Percentiles rank a stretch among this genome's conserved stretches.
These are phyloP conservation scores for Corticium candelabrum DNA, from an alignment of 37 sponge, comb jelly and placozoan species.

Conservation along the genomic window DNA sequence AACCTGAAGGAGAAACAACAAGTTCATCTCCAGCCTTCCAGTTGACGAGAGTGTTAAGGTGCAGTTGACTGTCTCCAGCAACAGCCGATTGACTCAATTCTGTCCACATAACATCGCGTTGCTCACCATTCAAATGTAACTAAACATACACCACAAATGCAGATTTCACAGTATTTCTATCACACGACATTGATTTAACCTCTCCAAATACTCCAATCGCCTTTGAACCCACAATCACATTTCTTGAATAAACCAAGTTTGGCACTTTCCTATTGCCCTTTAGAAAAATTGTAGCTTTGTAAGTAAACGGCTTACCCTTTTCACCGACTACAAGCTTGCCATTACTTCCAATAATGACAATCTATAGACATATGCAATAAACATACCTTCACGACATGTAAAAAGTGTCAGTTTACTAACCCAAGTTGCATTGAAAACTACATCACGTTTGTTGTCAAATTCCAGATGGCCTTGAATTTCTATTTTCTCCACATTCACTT, in stretches of 20 bases:
- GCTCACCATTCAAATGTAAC: conserved; percentile 48
- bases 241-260: conserved; percentile 21
- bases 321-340: conserved; percentile 44
- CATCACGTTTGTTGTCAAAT: conserved; percentile 59
- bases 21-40: conserved; percentile 60
- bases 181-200: too few species aligned
- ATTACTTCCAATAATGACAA: conserved; percentile 50
- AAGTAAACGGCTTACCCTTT: conserved; percentile 26
- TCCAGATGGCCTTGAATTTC: conserved; percentile 35
- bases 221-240: conserved; percentile 60
- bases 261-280: conserved; percentile 33
- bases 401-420: conserved; percentile 23
- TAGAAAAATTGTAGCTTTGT: conserved; percentile 44
- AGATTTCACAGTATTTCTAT: too few species aligned
- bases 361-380: too few species aligned
- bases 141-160: conserved; percentile 24
- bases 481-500: not conserved
- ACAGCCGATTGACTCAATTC: conserved; percentile 23
- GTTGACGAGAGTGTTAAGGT: conserved; percentile 13
- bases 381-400: too few species aligned
- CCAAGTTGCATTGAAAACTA: conserved; percentile 59
- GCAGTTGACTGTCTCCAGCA: not conserved
- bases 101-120: conserved; percentile 32
- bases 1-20: conserved; percentile 65
- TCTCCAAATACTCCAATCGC: conserved; percentile 78